Evolutionary conservation across 2,888 invertebrate species (phyloP), one percentile per base, ranked within the genome.

Genomic region (Deilephila elpenor): DNA sequence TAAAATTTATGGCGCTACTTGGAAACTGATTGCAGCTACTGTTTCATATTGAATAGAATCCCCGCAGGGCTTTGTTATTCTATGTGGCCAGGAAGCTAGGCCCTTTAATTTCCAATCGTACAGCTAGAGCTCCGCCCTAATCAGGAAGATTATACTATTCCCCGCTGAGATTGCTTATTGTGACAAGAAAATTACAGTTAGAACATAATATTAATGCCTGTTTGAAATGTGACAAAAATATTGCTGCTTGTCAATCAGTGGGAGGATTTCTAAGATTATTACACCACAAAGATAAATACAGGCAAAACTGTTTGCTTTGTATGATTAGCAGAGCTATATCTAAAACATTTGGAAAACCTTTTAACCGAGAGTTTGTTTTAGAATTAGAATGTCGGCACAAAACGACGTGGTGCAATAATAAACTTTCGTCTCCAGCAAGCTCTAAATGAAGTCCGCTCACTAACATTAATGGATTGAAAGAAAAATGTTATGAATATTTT

Each of bases 401-500:
- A n/a, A 25, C 25, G 11, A 51, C 59, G 4, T 44, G 25, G n/a
- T 59, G 32, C 44, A 19, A 60, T 79, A 81, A 84, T 82, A 80
- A 82, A 82, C 81, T 82, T 80, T 82, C 85, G 83, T 86, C 79
- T 82, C 75, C 73, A 78, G 78, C 78, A 78, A 75, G 76, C 76
- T 75, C 74, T 76, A 78, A 78, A 78, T 79, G 81, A 83, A 80
- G 76, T 74, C 79, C 76, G 77, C 80, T 80, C 79, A 82, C 80
- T 80, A 83, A 84, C 83, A 83, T 84, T 89, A 91, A 91, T 91
- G 86, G 88, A 88, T 88, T 82, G 84, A 88, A 88, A 88, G 87
- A 91, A 87, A 89, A 88, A 90, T 88, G 86, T 86, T 90, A 88
- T 90, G 89, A 91, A 92, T 91, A 92, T 91, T 90, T 89, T 89